Evolutionary conservation across 2,888 invertebrate species (phyloP).

Genomic region (Bimastos eiseni): DNA sequence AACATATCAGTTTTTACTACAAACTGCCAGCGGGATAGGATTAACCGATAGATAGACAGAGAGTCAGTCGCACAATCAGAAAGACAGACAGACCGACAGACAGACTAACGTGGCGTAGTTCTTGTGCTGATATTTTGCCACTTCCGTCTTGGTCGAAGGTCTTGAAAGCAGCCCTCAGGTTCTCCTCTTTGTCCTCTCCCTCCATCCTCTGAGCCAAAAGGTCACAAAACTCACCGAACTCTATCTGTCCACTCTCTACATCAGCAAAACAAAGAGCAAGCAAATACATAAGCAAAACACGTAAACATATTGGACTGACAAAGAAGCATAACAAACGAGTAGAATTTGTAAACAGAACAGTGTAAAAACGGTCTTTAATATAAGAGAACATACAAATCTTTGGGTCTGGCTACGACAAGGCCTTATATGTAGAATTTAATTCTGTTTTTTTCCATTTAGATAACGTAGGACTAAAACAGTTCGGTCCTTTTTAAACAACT

Average conservation of each 20-base stretch:
- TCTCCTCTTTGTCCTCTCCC: slow-evolving; percentile 35
- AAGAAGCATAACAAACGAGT: too few relatives aligned
- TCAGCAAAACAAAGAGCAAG: background rate
- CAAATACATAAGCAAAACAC: background rate
- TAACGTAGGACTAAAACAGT: too few relatives aligned
- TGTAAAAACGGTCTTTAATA: too few relatives aligned
- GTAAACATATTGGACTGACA: too few relatives aligned
- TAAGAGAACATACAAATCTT: too few relatives aligned
- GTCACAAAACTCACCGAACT: slow-evolving; percentile 40
- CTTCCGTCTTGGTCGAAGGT: slow-evolving; percentile 35
- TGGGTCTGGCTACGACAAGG: too few relatives aligned
- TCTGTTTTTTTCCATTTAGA: too few relatives aligned
- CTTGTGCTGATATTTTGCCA: slow-evolving; percentile 34
- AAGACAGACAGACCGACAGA: background rate
- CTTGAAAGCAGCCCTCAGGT: slow-evolving; percentile 34
- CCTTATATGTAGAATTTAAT: too few relatives aligned
- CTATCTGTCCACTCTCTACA: slow-evolving; percentile 37
- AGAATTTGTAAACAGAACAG: too few relatives aligned
- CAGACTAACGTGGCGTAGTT: slow-evolving; percentile 28
- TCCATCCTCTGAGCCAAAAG: slow-evolving; percentile 33
- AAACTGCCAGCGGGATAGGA: too few relatives aligned
- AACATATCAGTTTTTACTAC: too few relatives aligned
- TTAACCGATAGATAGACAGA: background rate
- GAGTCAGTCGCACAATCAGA: background rate
- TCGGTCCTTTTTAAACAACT: too few relatives aligned